Base-by-base conservation (phyloP, 2,113 vertebrate species). In the Hassar affinis region DNA sequence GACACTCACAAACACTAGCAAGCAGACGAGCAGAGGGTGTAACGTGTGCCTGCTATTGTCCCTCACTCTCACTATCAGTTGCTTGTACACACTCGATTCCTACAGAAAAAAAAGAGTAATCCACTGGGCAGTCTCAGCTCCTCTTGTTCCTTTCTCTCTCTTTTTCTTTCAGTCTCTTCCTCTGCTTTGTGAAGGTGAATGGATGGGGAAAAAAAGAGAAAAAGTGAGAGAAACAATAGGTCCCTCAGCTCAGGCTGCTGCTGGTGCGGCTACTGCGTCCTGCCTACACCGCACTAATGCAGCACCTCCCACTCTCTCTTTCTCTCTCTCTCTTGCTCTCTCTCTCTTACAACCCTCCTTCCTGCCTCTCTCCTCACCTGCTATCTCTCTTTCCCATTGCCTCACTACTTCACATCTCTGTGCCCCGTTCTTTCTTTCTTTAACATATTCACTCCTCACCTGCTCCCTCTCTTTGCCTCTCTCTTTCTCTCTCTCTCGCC, bases 161-260 rank as follows among this genome's bases (percentile, higher is more conserved):
- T 76, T 83, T 79, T 64, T 74, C 27, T 85, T 76, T 80, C 54
- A 75, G 68, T 47, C 66, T 64, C 69, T 66, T 64, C 51, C 74
- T 27, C 51, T 90, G 89, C 84, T 74, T 80, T 35, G 84, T 85
- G 85, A 86, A 88, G 61, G 75, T 79, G 62, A 88, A 90, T 71
- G 61, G 54, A 20, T 35, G 42, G 9, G 45, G 57, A 69, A 71
- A 75, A 79, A 86, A 86, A 82, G 47, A 25, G 89, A 88, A 88
- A 90, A 88, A 86, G 81, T 84, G 49, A 89, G 91, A 93, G 92
- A 92, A 94, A 94, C 93, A 94, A 94, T 93, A 91, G 93, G 93
- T 88, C 87, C 85, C 87, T 84, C 78, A 90, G 87, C 88, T 87
- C 87, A 91, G 90, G 84, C 88, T 90, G 89, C 90, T 92, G 86